These are phyloP conservation scores for Acrobasis suavella DNA, from an alignment of 2,888 invertebrate species.

Conservation along the genomic window DNA sequence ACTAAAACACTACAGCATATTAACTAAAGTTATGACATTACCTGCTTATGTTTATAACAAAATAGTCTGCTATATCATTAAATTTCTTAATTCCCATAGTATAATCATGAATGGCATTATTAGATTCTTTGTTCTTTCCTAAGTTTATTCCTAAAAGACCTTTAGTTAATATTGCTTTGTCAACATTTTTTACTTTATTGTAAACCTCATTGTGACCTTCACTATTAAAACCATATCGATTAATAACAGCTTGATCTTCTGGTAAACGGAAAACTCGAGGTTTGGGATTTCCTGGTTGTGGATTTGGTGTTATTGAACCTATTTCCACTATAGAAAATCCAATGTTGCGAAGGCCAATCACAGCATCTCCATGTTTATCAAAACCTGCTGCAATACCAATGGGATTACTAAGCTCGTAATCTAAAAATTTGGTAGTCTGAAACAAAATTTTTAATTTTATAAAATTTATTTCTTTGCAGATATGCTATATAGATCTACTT, in stretches of 20 bases:
- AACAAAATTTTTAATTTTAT: constrained; percentile 25
- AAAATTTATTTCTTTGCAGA: no score
- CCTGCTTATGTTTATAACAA: constrained; percentile 97
- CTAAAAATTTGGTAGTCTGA: constrained; percentile 88
- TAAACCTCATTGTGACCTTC: constrained; percentile 92
- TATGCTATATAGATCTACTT: no score
- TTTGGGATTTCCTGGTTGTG: constrained; percentile 95
- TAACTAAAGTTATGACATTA: constrained; percentile 40
- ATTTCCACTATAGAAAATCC: constrained; percentile 98
- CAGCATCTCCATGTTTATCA: constrained; percentile 97
- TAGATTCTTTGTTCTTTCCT: constrained; percentile 95
- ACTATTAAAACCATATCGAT: constrained; percentile 96
- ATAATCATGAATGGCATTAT: constrained; percentile 90
- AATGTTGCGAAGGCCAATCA: constrained; percentile 89
- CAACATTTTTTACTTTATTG: constrained; percentile 83
- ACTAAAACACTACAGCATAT: no score
- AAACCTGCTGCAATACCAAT: constrained; percentile 99
- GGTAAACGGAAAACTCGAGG: constrained; percentile 95
- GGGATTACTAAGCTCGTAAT: constrained; percentile 90
- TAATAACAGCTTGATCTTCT: constrained; percentile 94
- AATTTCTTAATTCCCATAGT: constrained; percentile 92
- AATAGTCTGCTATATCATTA: constrained; percentile 93
- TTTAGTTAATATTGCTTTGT: constrained; percentile 74
- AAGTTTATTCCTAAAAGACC: constrained; percentile 95
- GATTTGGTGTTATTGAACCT: constrained; percentile 96